Evolutionary conservation across 53 echinoderm and acorn worm species (phyloP), one percentile per base, ranked within the genome.

Genomic region (Zoroaster sp.): DNA sequence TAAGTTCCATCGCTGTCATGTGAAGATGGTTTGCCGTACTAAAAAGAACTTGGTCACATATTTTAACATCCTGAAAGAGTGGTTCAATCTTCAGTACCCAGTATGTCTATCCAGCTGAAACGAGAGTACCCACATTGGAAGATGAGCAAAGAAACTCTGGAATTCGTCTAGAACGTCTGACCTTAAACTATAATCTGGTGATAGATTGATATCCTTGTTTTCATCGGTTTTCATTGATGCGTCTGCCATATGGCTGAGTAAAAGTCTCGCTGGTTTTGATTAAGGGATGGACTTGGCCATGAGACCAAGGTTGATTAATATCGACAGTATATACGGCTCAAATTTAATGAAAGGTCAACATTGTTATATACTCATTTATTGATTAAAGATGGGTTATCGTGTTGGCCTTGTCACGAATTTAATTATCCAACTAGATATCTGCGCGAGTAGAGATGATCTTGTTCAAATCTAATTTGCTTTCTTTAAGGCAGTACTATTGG

Each of bases 121-220:
- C 21, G 0, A 73, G 25, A 25, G n/a, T 40, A 23, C 73, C 5
- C 18, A 7, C 73, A 20, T 59, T 25, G 8, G 63, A 59, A 55
- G 15, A 41, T 36, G 55, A 79, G 55, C 59, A 59, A 20, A 55
- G 38, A 33, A 36, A 18, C 55, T 40, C 65, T 18, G 59, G 55
- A 63, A 79, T 79, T 63, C 54, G 79, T 63, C 39, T 37, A 35
- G 35, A 55, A 35, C 42, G 35, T 37, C 34, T 82, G 82, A 82
- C 82, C 82, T 82, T 68, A 82, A 82, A 82, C 82, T 68, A 39
- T 66, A 40, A n/a, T 44, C 28, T 44, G 42, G 43, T 23, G 30
- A 39, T n/a, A 82, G 82, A 82, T 68, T 82, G 68, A 82, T 66
- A 82, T 82, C 82, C 42, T 43, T 10, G 37, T n/a, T 37, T 15